These are phyloP conservation scores for Sebastes cheni DNA, from an alignment of 2,797 vertebrate genomes.

Conservation along the genomic window DNA sequence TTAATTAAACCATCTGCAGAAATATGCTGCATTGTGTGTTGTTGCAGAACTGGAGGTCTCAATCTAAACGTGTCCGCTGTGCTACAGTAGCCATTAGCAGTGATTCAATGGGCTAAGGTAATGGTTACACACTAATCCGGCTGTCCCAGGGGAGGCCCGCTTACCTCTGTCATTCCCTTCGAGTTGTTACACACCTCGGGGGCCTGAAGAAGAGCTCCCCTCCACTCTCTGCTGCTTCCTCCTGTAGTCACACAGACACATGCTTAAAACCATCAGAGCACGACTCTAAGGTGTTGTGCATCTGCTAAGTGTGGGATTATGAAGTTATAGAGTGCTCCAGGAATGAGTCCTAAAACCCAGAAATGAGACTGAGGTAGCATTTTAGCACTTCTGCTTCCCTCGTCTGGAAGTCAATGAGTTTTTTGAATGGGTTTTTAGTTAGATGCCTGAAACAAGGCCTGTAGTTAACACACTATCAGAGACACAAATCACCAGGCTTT, in stretches of 20 bases:
- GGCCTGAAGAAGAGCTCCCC: constrained; percentile 12
- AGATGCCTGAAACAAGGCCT: no score
- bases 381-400: no score
- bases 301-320: background rate
- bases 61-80: constrained; percentile 47
- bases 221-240: background rate
- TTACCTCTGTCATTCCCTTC: constrained; percentile 59
- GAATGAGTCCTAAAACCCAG: no score
- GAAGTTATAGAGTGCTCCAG: background rate
- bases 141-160: constrained; percentile 49
- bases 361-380: no score
- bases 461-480: no score
- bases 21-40: constrained; percentile 44
- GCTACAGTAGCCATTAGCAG: constrained; percentile 59
- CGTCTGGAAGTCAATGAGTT: no score
- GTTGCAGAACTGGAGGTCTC: constrained; percentile 38
- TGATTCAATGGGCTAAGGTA: constrained; percentile 66
- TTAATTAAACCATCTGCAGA: constrained; percentile 19
- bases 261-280: background rate
- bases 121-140: constrained; percentile 71
- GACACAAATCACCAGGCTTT: no score
- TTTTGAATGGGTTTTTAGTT: no score
- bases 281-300: background rate
- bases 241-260: background rate
- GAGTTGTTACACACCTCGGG: constrained; percentile 52